phyloP scores from a whole-genome alignment of 2,888 invertebrate genomes.

The Pterostichus niger region DNA sequence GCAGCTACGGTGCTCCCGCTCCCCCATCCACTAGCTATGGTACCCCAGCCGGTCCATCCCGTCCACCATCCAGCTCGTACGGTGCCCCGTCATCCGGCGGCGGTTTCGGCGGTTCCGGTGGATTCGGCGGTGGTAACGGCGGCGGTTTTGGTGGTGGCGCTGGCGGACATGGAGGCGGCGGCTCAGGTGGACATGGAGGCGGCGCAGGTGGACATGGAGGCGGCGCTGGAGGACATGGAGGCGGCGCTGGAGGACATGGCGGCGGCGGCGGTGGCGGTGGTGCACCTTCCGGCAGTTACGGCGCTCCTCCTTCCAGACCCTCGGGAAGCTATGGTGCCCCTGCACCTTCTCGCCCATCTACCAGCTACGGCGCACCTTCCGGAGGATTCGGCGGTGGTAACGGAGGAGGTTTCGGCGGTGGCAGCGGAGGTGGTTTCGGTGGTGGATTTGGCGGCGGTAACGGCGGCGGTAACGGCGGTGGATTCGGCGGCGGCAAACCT shows the following conservation, averaged over 20 bases:
- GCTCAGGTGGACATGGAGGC: constrained; percentile 73
- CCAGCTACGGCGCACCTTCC: constrained; percentile 60
- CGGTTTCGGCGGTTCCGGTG: constrained; percentile 77
- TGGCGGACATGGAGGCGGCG: constrained; percentile 70
- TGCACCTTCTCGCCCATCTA: constrained; percentile 28
- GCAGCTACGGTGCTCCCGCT: constrained; percentile 73
- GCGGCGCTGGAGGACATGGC: constrained; percentile 70
- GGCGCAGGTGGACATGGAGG: constrained; percentile 71
- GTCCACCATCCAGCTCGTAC: constrained; percentile 71
- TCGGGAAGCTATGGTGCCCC: constrained; percentile 74
- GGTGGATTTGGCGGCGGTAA: constrained; percentile 61
- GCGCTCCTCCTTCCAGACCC: constrained; percentile 72
- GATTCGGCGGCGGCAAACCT: constrained; percentile 70
- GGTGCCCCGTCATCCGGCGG: constrained; percentile 75
- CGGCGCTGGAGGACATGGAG: constrained; percentile 76
- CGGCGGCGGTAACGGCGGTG: constrained; percentile 69
- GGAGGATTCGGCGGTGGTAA: constrained; percentile 68
- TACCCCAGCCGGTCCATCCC: constrained; percentile 69
- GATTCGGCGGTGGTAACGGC: constrained; percentile 69
- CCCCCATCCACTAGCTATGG: constrained; percentile 69
- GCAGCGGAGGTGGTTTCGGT: constrained; percentile 64
- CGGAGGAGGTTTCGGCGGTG: constrained; percentile 68
- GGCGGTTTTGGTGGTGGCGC: constrained; percentile 66
- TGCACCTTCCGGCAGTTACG: constrained; percentile 72
- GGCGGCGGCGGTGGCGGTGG: constrained; percentile 41